Percentiles rank a stretch among this genome's conserved stretches.
Evolutionary conservation across 1,140 invertebrate species (phyloP).

Genomic region (Hycleus cichorii): DNA sequence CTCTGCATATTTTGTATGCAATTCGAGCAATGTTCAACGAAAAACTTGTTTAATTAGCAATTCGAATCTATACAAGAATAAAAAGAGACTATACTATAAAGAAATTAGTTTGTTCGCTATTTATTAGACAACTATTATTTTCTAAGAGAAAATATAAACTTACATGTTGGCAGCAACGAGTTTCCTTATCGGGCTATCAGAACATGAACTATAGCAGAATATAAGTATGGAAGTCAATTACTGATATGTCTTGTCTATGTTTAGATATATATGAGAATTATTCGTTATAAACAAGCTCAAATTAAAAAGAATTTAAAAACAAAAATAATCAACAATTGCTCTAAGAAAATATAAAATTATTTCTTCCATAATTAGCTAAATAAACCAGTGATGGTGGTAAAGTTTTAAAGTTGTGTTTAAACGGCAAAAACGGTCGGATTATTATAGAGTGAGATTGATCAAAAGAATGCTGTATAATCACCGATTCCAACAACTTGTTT

Average conservation of each 20-base stretch:
- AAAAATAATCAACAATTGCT: background rate
- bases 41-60: too few species aligned
- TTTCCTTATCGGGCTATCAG: too few species aligned
- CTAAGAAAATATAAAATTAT: background rate
- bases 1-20: too few species aligned
- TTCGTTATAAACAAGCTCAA: slow-evolving; percentile 1
- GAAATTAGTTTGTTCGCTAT: too few species aligned
- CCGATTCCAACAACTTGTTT: slow-evolving; percentile 11
- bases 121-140: too few species aligned
- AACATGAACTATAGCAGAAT: slow-evolving; percentile 4
- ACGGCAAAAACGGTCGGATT: slow-evolving; percentile 7
- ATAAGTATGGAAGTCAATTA: slow-evolving; percentile 10
- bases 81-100: too few species aligned
- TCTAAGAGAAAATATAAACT: too few species aligned
- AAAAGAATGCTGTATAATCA: slow-evolving; percentile 11
- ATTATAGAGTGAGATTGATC: slow-evolving; percentile 10
- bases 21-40: too few species aligned
- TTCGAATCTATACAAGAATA: too few species aligned
- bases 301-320: background rate
- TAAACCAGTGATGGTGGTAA: slow-evolving; percentile 9
- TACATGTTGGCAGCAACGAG: too few species aligned
- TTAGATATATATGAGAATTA: slow-evolving; percentile 5
- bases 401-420: slow-evolving; percentile 2
- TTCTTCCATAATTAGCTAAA: slow-evolving; percentile 2
- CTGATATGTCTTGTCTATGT: background rate